These are phyloP conservation scores for Drosophila parthenogenetica DNA, from an alignment of 2,888 invertebrate species.

Conservation along the genomic window DNA sequence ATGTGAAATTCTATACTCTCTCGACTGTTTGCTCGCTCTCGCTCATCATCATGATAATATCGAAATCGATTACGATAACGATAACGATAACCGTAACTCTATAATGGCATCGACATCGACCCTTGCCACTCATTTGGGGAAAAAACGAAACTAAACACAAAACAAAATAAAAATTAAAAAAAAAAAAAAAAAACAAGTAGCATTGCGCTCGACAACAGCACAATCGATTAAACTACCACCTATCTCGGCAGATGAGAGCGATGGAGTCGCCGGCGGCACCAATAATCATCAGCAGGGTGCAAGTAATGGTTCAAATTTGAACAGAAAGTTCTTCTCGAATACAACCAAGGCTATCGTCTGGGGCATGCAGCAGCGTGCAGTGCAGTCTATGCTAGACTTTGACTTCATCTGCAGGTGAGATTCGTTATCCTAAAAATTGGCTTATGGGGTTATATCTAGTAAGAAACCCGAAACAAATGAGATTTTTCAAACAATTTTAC, in stretches of 20 bases:
- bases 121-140: conserved; percentile 59
- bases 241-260: conserved; percentile 85
- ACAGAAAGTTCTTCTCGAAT: conserved; percentile 90
- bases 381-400: conserved; percentile 88
- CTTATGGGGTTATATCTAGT: too few species aligned
- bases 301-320: conserved; percentile 70
- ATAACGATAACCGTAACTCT: conserved; percentile 41
- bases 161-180: conserved; percentile 22
- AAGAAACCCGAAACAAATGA: too few species aligned
- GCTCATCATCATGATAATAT: conserved; percentile 60
- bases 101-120: conserved; percentile 54
- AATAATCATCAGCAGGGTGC: conserved; percentile 64
- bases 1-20: conserved; percentile 62
- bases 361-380: conserved; percentile 99
- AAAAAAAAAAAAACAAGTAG: conserved; percentile 53
- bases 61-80: conserved; percentile 35
- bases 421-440: not conserved
- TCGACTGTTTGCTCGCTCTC: conserved; percentile 62
- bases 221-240: conserved; percentile 85
- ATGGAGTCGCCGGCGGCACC: conserved; percentile 54
- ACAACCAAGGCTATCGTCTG: conserved; percentile 97
- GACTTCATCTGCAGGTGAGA: conserved; percentile 85
- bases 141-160: conserved; percentile 34
- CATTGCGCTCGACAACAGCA: conserved; percentile 83
- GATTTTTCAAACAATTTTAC: too few species aligned